Evolutionary conservation across 2,797 vertebrate genomes (phyloP).

Genomic region (Allobates femoralis): DNA sequence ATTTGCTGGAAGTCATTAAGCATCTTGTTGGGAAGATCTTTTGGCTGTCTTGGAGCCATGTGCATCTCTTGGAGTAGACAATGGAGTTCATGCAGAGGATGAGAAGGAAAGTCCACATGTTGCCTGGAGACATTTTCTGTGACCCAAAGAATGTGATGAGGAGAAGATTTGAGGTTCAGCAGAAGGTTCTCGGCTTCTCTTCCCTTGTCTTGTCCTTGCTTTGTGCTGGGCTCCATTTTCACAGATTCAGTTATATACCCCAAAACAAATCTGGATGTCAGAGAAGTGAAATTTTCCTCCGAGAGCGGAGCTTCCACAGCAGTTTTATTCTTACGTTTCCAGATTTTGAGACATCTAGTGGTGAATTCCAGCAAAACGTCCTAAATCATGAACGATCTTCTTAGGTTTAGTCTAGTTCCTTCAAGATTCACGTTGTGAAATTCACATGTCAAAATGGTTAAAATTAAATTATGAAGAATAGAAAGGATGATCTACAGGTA

Average conservation of each 20-base stretch:
- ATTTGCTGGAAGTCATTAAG: neutral
- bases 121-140: neutral
- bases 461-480: too few species aligned
- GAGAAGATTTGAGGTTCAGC: neutral
- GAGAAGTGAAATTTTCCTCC: neutral
- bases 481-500: too few species aligned
- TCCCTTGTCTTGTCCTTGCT: neutral
- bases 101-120: neutral
- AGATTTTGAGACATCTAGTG: neutral
- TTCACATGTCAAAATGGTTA: too few species aligned
- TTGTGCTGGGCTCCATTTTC: neutral
- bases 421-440: too few species aligned
- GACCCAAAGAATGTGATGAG: neutral
- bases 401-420: too few species aligned
- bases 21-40: neutral
- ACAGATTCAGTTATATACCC: neutral
- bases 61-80: neutral
- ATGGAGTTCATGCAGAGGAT: neutral
- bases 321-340: neutral
- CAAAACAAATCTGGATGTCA: neutral
- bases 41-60: neutral
- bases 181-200: neutral
- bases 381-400: neutral
- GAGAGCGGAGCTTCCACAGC: neutral
- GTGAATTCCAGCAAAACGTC: neutral